Conservation (phyloP, 2,797 vertebrate genomes). For the Momotus momota region DNA sequence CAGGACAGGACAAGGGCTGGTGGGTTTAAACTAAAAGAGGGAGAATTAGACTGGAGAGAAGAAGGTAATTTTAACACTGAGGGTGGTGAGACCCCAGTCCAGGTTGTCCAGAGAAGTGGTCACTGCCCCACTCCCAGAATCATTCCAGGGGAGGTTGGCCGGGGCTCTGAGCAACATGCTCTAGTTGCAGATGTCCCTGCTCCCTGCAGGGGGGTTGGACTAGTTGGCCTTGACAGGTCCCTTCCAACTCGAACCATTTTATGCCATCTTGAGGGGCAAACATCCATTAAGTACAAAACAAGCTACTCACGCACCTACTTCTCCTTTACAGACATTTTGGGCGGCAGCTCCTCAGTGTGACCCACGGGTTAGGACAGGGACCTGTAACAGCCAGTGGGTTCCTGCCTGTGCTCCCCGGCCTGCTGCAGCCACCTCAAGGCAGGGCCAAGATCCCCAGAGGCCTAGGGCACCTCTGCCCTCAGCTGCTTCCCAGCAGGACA, state of each 20-base stretch:
- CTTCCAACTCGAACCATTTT: neutral
- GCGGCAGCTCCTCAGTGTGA: no score
- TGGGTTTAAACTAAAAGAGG: no score
- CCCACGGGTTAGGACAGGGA: neutral
- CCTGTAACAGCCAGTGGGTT: rapidly evolving
- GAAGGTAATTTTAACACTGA: no score
- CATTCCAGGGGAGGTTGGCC: neutral
- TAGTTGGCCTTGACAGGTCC: neutral
- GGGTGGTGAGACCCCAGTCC: neutral
- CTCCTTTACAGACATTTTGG: neutral
- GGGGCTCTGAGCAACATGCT: neutral
- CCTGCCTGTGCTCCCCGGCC: neutral
- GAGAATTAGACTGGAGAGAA: no score
- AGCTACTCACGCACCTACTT: neutral
- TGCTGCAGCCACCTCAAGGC: neutral
- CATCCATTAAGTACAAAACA: neutral
- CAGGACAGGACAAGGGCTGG: no score
- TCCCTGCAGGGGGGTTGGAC: neutral
- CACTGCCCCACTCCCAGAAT: neutral
- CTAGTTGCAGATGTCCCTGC: neutral
- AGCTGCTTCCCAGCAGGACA: neutral
- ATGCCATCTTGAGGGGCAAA: neutral
- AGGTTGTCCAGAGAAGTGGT: neutral
- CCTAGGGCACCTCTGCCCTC: neutral
- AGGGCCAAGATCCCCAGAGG: neutral